Conservation (phyloP, 2,888 invertebrate genomes). For the Chouioia cunea region DNA sequence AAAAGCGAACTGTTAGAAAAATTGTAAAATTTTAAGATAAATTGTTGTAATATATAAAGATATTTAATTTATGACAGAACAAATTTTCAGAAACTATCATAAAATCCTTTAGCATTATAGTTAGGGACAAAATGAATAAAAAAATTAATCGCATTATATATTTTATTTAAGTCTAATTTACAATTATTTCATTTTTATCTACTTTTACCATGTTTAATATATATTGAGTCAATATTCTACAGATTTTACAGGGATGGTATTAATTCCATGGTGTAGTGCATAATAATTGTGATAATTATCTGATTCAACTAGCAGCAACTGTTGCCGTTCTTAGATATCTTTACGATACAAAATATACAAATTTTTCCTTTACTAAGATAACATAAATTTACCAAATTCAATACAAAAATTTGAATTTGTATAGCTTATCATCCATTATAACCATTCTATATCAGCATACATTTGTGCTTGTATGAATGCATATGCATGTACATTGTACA, state of each 20-base stretch:
- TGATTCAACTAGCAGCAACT: no score
- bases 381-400: conserved; percentile 27
- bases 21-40: conserved; percentile 60
- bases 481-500: conserved; percentile 34
- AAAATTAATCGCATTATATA: conserved; percentile 7
- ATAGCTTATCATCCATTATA: conserved; percentile 26
- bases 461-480: conserved; percentile 35
- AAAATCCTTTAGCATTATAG: no score
- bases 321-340: conserved; percentile 18
- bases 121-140: no score
- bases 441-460: not conserved
- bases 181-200: conserved; percentile 36
- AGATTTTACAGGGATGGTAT: conserved; percentile 38
- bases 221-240: conserved; percentile 36
- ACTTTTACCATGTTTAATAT: conserved; percentile 23
- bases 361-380: conserved; percentile 9
- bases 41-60: conserved; percentile 15
- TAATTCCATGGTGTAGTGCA: conserved; percentile 17
- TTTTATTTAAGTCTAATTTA: conserved; percentile 40
- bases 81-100: no score
- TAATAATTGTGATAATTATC: conserved; percentile 8
- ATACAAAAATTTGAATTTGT: conserved; percentile 41
- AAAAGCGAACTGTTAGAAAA: conserved; percentile 53
- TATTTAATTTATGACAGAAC: conserved; percentile 2
- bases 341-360: conserved; percentile 37